Percentiles rank a stretch among this genome's conserved stretches.
phyloP scores from a whole-genome alignment of 2,113 vertebrate genomes.

The Coryphaenoides rupestris region DNA sequence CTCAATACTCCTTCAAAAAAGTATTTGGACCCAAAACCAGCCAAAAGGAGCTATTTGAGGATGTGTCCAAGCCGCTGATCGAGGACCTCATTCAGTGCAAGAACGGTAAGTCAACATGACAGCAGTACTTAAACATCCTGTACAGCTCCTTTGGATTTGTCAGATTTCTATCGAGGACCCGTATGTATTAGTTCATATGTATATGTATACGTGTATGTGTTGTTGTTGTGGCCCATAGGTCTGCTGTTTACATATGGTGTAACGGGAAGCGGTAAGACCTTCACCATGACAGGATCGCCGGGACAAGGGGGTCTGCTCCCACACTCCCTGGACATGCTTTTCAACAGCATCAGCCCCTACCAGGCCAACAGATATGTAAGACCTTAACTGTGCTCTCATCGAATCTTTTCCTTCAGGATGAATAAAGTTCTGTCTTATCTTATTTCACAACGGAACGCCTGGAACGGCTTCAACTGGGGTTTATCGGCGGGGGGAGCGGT shows the following conservation, averaged over 20 bases:
- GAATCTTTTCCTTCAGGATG: no score
- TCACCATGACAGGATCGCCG: constrained; percentile 93
- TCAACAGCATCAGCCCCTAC: constrained; percentile 88
- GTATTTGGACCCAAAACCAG: constrained; percentile 84
- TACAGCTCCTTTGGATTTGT: no score
- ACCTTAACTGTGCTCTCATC: background rate
- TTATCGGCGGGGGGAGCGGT: no score
- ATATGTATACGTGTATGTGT: background rate
- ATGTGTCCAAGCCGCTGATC: constrained; percentile 85
- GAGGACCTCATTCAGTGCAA: constrained; percentile 92
- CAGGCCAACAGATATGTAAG: constrained; percentile 95
- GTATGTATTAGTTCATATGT: no score
- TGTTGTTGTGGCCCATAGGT: constrained; percentile 62
- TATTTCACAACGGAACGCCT: no score
- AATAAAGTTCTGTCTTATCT: no score
- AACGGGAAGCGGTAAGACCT: constrained; percentile 93
- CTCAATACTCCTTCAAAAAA: constrained; percentile 91
- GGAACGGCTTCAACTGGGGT: no score
- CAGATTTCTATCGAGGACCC: background rate
- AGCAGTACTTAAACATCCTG: no score
- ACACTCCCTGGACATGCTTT: constrained; percentile 89
- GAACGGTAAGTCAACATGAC: constrained; percentile 78
- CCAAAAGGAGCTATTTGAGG: constrained; percentile 87
- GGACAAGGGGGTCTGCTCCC: constrained; percentile 92
- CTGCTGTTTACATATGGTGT: constrained; percentile 95